phyloP scores from a whole-genome alignment of 2,113 vertebrate genomes.

The Crotalus tigris region DNA sequence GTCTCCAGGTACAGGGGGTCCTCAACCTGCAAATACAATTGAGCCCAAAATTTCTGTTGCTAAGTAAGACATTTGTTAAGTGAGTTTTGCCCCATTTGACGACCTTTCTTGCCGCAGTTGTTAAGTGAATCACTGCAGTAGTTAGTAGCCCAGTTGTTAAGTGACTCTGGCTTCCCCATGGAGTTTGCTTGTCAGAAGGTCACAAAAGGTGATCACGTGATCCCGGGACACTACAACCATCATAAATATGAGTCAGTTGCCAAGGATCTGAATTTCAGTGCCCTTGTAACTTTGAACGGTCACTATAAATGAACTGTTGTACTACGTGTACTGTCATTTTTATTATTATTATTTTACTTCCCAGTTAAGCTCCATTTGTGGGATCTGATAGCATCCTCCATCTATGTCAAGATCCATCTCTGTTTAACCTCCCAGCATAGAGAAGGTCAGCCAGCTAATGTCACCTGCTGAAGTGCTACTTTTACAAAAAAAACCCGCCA shows the following conservation, averaged over 20 bases:
- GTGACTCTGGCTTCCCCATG: not conserved
- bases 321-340: not conserved
- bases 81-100: not conserved
- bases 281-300: not conserved
- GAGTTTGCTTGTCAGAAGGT: no score
- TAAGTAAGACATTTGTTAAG: not conserved
- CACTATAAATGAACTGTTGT: not conserved
- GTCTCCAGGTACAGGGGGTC: not conserved
- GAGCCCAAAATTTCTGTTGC: not conserved
- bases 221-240: not conserved
- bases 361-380: not conserved
- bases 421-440: not conserved
- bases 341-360: not conserved
- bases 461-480: not conserved
- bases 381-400: not conserved
- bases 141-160: not conserved
- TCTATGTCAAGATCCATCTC: not conserved
- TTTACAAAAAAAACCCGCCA: conserved; percentile 3
- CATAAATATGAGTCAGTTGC: not conserved
- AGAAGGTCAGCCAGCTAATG: not conserved
- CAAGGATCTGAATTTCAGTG: not conserved
- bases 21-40: not conserved
- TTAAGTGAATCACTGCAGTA: not conserved
- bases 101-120: not conserved
- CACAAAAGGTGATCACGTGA: not conserved